Conservation (phyloP, 2,888 invertebrate species). For the Tiliacea citrago region DNA sequence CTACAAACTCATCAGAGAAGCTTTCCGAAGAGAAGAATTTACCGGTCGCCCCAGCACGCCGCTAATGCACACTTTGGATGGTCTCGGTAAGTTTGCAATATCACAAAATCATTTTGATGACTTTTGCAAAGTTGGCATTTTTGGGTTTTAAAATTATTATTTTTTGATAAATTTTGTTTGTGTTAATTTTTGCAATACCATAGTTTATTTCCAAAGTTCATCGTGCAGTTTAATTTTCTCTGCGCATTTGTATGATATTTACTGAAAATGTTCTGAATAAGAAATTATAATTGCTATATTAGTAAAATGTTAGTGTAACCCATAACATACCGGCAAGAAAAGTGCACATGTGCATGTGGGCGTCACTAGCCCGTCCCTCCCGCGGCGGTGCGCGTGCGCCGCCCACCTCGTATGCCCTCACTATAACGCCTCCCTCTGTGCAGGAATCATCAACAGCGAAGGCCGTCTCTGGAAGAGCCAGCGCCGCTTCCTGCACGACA, state of each 20-base stretch:
- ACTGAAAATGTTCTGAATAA: neutral
- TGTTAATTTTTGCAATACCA: too few relatives aligned
- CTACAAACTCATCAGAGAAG: slow-evolving; percentile 95
- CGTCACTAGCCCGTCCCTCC: slow-evolving; percentile 75
- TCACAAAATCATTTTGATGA: neutral
- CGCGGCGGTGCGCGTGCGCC: slow-evolving; percentile 75
- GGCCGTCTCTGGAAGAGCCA: slow-evolving; percentile 98
- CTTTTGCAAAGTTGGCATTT: neutral
- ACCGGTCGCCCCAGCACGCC: slow-evolving; percentile 97
- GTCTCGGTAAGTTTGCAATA: slow-evolving; percentile 94
- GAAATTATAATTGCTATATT: slow-evolving; percentile 1
- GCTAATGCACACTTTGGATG: slow-evolving; percentile 96
- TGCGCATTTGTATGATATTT: neutral
- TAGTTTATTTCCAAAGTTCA: neutral
- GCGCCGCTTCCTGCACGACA: slow-evolving; percentile 96
- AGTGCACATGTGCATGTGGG: slow-evolving; percentile 78
- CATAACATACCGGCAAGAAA: slow-evolving; percentile 52
- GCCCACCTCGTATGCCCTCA: slow-evolving; percentile 78
- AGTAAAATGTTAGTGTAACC: slow-evolving; percentile 16
- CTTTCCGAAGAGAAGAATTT: slow-evolving; percentile 96
- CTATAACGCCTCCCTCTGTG: slow-evolving; percentile 79
- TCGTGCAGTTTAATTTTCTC: neutral
- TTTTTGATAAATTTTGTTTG: neutral
- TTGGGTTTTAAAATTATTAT: neutral
- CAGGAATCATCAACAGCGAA: slow-evolving; percentile 97